Evolutionary conservation across 2,888 invertebrate genomes (phyloP).

Genomic region (Drosophila nr. medialis): DNA sequence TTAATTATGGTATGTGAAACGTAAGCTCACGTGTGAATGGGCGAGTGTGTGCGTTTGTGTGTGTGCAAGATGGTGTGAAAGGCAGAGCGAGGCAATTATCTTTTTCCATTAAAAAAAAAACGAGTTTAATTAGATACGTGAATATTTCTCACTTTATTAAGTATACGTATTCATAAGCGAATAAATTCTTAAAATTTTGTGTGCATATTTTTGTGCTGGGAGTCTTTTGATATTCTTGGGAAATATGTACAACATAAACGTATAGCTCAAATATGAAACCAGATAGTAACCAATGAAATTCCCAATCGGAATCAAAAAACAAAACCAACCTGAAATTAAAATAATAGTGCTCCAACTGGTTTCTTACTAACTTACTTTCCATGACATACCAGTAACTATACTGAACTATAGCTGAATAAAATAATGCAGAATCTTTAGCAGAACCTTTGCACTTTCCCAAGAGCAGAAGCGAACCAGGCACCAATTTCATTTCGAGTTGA

Average conservation of each 20-base stretch:
- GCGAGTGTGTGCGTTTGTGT: neutral
- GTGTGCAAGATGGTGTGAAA: neutral
- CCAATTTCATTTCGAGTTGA: no score
- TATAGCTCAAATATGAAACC: no score
- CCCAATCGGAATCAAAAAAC: neutral
- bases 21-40: neutral
- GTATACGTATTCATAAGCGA: neutral
- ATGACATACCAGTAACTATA: no score
- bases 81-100: neutral
- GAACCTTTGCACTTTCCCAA: neutral
- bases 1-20: slow-evolving; percentile 69
- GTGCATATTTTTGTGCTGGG: neutral
- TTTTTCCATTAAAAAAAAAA: neutral
- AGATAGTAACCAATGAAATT: accelerated
- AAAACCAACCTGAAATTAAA: no score
- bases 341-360: neutral
- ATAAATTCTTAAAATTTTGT: neutral
- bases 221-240: no score
- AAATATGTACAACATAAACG: no score
- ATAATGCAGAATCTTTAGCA: neutral
- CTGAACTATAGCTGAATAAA: no score
- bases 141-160: neutral
- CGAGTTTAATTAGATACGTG: slow-evolving; percentile 3
- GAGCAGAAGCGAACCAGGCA: accelerated
- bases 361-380: neutral